Base-by-base conservation (phyloP, 2,113 vertebrate species). In the Hippocampus barbouri region DNA sequence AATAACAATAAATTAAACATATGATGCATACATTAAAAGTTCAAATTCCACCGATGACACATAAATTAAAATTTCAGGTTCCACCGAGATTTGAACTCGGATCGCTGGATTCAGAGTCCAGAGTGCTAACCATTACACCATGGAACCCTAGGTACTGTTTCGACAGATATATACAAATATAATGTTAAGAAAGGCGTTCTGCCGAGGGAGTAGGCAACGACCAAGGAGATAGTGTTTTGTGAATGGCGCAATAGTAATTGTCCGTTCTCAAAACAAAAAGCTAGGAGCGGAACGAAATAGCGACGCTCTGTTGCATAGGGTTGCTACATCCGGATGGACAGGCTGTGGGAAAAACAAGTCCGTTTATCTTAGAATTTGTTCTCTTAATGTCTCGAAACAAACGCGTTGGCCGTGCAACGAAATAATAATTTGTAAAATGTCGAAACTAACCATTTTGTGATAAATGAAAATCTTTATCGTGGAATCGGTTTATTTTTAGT, bases 51-150 rank as follows among this genome's bases (percentile, higher is more conserved):
- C 18, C 5, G 2, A 49, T 49, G 15, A 6, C 18, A 16, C 6
- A 20, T 16, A 16, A 6, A 15, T 16, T 5, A 49, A 20, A 60
- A 23, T 5, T 8, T 2, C 0, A 91, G 91, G 91, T 92, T 89
- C 91, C 73, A 92, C 91, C 89, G 90, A 92, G 89, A 92, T 92
- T 92, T 92, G 91, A 92, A 92, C 90, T 92, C 89, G 90, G 91
- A 91, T 92, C 90, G 88, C 91, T 92, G 91, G 91, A 93, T 93
- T 93, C 91, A 93, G 91, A 93, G 92, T 93, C 91, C 91, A 93
- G 91, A 93, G 92, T 92, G 92, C 92, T 93, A 93, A 93, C 92
- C 92, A 92, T 93, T 93, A 92, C 92, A 93, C 92, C 91, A 93
- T 93, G 78, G 91, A 92, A 92, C 92, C 90, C 1, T 8, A 2